Evolutionary conservation across 2,797 vertebrate genomes (phyloP).

Genomic region (Chloroceryle inda): DNA sequence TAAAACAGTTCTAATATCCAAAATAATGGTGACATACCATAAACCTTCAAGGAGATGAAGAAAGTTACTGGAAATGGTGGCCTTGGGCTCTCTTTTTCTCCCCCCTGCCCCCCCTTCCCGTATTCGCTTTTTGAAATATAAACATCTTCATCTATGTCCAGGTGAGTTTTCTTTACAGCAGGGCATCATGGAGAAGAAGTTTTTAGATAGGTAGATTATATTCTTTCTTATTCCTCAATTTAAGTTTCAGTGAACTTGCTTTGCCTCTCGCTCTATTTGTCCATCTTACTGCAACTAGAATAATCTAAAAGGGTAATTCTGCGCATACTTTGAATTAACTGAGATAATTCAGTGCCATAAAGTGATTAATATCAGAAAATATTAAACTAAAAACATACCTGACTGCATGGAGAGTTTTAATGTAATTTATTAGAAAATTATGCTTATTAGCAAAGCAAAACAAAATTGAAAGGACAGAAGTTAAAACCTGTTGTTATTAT

Average conservation of each 20-base stretch:
- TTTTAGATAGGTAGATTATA: not conserved
- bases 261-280: not conserved
- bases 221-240: not conserved
- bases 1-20: not conserved
- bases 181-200: not conserved
- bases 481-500: not conserved
- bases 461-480: not conserved
- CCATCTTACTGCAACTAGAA: not conserved
- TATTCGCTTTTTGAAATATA: not conserved
- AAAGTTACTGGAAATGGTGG: not conserved
- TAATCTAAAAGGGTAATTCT: constrained; percentile 22
- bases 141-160: not conserved
- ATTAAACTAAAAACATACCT: not conserved
- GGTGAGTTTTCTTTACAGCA: not conserved
- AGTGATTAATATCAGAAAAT: constrained; percentile 6
- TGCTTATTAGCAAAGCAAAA: not conserved
- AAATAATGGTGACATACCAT: not conserved
- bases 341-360: constrained; percentile 13
- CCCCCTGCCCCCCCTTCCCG: not conserved
- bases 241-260: not conserved
- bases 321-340: constrained; percentile 40
- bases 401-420: not conserved
- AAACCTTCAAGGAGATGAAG: not conserved
- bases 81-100: not conserved
- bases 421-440: not conserved